Base-by-base conservation (phyloP, 2,888 invertebrate genomes). In the Rhagonycha fulva region DNA sequence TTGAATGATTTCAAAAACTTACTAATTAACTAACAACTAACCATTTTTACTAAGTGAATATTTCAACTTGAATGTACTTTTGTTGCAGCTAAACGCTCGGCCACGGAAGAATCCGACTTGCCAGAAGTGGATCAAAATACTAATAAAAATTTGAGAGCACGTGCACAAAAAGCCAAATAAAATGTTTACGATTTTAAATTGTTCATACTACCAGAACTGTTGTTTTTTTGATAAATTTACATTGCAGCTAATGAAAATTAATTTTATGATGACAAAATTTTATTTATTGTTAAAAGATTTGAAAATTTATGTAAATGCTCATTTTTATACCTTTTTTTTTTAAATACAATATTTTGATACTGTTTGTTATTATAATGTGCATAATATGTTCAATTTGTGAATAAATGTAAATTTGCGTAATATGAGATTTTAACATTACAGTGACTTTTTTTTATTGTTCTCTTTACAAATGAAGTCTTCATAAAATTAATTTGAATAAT, bases 41-140 rank as follows among this genome's bases (percentile, higher is more conserved):
- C 19, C 19, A 63, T 62, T 61, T 28, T 72, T 68, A 70, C 26
- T 61, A 14, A 5, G 3, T 1, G 12, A 5, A 24, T 66, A 28
- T 75, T 74, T 73, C 23, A 72, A 76, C 19, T 76, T 67, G 72
- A 77, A 47, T 62, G 28, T 23, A 47, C 72, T 75, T 73, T 84
- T 82, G 81, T 87, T 88, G 81, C 88, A 94, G 93, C 88, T 77
- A 93, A 93, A 89, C 92, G 91, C 87, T 88, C 90, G 60, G 79
- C 75, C 26, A 89, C 91, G 47, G 95, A 95, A 80, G 96, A 96
- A 82, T 96, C 96, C 71, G 96, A 97, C 85, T 89, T 98, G 80
- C 96, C 97, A 0, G 98, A 98, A 89, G 98, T 96, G 74, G 97
- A 97, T 88, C 97, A 97, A 89, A 95, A 95, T 86, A 95, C 94